Conservation (phyloP, 2,797 vertebrate genomes). For the Schizothorax lantsangensis region DNA sequence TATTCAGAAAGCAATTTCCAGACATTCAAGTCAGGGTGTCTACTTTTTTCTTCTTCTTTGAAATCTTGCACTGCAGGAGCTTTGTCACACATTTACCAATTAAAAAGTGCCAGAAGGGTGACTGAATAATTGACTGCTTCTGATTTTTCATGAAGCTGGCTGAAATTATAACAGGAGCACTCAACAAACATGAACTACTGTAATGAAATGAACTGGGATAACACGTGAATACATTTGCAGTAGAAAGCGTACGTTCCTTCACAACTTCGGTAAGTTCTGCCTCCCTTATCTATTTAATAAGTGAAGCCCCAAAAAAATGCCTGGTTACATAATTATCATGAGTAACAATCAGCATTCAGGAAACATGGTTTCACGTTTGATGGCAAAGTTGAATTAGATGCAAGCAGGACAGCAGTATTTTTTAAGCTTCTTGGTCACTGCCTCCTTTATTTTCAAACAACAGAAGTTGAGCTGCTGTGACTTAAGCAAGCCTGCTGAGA, state of each 20-base stretch:
- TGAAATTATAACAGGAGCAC: background rate
- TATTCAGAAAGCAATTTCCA: background rate
- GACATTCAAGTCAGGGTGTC: background rate
- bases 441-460: background rate
- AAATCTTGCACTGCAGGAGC: background rate
- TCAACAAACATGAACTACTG: background rate
- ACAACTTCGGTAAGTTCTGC: background rate
- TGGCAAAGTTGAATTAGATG: background rate
- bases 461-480: background rate
- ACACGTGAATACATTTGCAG: background rate
- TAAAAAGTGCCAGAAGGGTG: background rate
- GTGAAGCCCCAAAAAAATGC: background rate
- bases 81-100: constrained; percentile 1
- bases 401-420: background rate
- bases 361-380: background rate
- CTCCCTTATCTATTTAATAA: background rate
- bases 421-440: background rate
- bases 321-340: background rate
- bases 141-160: background rate
- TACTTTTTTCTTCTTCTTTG: background rate
- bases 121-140: constrained; percentile 1
- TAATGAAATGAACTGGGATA: background rate
- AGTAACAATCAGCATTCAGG: background rate
- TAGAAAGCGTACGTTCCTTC: background rate
- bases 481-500: background rate